phyloP scores from a whole-genome alignment of 2,797 vertebrate genomes.

The Tamandua tetradactyla region DNA sequence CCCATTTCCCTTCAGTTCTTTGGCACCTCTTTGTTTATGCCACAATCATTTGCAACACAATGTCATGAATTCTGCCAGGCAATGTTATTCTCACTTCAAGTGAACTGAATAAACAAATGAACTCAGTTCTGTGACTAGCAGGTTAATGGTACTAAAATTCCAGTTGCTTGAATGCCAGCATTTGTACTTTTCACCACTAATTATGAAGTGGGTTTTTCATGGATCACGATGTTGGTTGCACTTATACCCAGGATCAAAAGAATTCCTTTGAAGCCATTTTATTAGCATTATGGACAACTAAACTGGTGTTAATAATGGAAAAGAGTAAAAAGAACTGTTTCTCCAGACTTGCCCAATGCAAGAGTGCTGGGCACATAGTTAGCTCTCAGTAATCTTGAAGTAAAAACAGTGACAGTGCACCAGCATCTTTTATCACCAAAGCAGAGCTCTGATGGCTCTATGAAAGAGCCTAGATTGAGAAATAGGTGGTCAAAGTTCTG shows the following conservation, averaged over 20 bases:
- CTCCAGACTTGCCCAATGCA: neutral
- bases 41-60: neutral
- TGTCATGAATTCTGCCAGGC: neutral
- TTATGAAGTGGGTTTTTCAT: neutral
- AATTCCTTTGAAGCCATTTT: conserved; percentile 6
- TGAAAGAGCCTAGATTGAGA: neutral
- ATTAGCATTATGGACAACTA: neutral
- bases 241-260: neutral
- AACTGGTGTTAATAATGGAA: neutral
- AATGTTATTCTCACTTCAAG: conserved; percentile 12
- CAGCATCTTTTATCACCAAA: neutral
- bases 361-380: neutral
- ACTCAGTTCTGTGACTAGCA: neutral
- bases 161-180: neutral
- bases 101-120: conserved; percentile 42
- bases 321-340: neutral
- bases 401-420: neutral
- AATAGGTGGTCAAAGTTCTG: neutral
- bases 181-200: conserved; percentile 2
- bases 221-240: neutral
- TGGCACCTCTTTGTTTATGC: neutral
- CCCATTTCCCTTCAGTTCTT: conserved; percentile 2
- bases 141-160: neutral
- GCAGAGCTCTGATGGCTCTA: neutral
- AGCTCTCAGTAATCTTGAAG: neutral